These are phyloP conservation scores for Cavia aperea DNA, from an alignment of 2,113 vertebrate species.

Conservation along the genomic window DNA sequence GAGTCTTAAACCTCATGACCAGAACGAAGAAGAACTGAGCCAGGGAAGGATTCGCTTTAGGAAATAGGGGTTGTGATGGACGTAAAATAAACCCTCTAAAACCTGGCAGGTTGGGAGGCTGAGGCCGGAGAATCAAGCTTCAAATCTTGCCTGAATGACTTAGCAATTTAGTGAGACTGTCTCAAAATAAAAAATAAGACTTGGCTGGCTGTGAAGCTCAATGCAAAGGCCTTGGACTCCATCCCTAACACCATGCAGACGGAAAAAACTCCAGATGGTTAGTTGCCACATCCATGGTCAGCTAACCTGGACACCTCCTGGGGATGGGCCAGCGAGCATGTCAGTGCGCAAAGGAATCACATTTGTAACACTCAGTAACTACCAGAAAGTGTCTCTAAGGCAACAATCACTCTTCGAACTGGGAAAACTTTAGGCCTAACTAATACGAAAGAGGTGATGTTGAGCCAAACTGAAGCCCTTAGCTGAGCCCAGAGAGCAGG, in stretches of 20 bases:
- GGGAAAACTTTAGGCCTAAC: not conserved
- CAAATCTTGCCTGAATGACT: not conserved
- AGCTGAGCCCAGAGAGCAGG: no score
- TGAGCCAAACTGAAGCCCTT: not conserved
- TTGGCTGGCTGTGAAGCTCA: not conserved
- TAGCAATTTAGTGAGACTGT: not conserved
- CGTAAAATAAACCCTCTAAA: not conserved
- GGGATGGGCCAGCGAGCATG: not conserved
- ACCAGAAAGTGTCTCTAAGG: not conserved
- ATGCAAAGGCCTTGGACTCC: not conserved
- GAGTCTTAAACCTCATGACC: not conserved
- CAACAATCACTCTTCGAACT: not conserved
- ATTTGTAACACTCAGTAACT: not conserved
- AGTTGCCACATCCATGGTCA: not conserved
- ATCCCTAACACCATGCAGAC: not conserved
- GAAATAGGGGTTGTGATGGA: not conserved
- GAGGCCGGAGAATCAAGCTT: not conserved
- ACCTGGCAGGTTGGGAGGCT: not conserved
- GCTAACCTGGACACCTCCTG: rapidly evolving
- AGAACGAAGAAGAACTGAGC: not conserved
- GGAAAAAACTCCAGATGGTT: not conserved
- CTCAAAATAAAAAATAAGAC: not conserved
- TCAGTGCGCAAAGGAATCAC: not conserved
- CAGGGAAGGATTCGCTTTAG: not conserved
- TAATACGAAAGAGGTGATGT: not conserved